Conservation (phyloP, 1,140 invertebrate species). For the Babylonia areolata region DNA sequence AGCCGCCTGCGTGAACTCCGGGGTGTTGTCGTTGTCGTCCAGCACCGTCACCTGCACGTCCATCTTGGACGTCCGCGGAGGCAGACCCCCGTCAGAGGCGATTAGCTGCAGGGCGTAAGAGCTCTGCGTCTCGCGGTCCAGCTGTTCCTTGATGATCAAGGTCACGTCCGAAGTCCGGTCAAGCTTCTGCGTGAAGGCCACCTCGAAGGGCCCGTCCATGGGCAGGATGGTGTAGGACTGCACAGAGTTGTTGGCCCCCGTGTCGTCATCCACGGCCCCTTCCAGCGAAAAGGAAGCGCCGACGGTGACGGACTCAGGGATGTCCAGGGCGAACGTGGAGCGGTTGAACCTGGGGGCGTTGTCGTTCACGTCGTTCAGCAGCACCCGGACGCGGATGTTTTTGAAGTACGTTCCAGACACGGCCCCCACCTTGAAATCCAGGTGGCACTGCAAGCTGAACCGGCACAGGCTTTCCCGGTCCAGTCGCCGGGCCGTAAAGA, state of each 20-base stretch:
- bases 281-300: conserved; percentile 58
- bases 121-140: conserved; percentile 60
- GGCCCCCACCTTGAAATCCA: conserved; percentile 59
- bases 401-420: conserved; percentile 57
- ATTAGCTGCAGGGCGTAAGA: conserved; percentile 57
- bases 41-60: conserved; percentile 76
- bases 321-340: conserved; percentile 48
- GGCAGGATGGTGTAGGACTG: conserved; percentile 57
- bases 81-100: conserved; percentile 68
- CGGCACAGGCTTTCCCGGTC: conserved; percentile 62
- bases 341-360: conserved; percentile 64
- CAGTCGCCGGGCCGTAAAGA: conserved; percentile 77
- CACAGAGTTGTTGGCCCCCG: conserved; percentile 57
- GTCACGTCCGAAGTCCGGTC: conserved; percentile 62
- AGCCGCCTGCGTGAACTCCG: conserved; percentile 65
- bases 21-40: conserved; percentile 74
- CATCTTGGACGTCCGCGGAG: conserved; percentile 75
- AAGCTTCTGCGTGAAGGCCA: conserved; percentile 59
- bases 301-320: conserved; percentile 64
- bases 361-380: conserved; percentile 68
- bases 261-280: conserved; percentile 65
- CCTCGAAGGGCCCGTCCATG: conserved; percentile 52
- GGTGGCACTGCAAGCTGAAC: conserved; percentile 53
- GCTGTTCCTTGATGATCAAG: conserved; percentile 55
- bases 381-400: conserved; percentile 55